These are phyloP conservation scores for Patella depressa DNA, from an alignment of 2,888 invertebrate species.

Conservation along the genomic window DNA sequence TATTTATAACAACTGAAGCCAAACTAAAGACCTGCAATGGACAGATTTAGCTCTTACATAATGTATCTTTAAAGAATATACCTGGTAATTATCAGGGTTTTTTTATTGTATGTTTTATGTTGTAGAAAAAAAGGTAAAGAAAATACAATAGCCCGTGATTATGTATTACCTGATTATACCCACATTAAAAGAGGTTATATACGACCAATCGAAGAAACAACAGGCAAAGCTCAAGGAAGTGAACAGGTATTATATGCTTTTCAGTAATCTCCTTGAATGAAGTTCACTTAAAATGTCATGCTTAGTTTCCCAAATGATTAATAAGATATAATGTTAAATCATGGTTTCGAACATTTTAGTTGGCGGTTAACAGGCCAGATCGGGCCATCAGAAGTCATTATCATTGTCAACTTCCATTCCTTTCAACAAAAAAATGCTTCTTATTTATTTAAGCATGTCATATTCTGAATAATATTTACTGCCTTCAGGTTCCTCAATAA, in stretches of 20 bases:
- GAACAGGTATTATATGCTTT: slow-evolving; percentile 69
- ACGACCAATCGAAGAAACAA: slow-evolving; percentile 72
- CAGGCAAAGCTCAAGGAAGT: slow-evolving; percentile 68
- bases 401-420: no score
- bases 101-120: neutral
- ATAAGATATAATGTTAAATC: neutral
- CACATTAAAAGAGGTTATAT: slow-evolving; percentile 86
- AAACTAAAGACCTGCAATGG: no score
- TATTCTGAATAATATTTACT: no score
- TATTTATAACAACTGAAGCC: no score
- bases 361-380: neutral
- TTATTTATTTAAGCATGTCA: no score
- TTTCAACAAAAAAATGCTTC: no score
- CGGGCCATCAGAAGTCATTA: no score
- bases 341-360: neutral
- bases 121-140: slow-evolving; percentile 70
- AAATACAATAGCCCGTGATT: slow-evolving; percentile 85
- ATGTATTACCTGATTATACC: slow-evolving; percentile 96
- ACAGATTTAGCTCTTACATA: no score
- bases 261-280: neutral
- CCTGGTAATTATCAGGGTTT: no score
- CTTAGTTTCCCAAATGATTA: no score
- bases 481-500: no score
- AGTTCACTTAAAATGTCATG: neutral
- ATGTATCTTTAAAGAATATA: no score